Base-by-base conservation (phyloP, 2,888 invertebrate genomes). In the Acronicta psi region DNA sequence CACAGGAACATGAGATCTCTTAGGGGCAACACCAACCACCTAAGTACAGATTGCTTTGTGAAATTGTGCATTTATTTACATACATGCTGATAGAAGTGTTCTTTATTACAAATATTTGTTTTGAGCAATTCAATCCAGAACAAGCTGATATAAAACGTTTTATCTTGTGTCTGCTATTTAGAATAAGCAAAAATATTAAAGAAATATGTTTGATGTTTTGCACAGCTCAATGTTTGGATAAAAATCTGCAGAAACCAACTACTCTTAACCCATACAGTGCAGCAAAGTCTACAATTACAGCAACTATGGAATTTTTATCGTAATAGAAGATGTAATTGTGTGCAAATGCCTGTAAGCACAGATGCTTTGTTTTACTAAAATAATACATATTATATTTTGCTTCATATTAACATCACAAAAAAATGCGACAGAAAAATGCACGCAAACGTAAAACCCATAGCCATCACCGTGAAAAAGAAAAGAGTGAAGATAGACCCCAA, bases 381-480 rank as follows among this genome's bases (percentile, higher is more conserved):
- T 44, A 49, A 61, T 64, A 62, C 55, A 72, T 70, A 65, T 63
- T 56, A 59, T 62, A n/a, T n/a, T n/a, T 62, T 58, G 64, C 54
- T 74, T 52, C 55, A 66, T 55, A 59, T 67, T 81, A 68, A 73
- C 60, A 79, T 68, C 79, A 84, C 79, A 82, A 84, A 81, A 80
- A 68, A 66, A 77, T 73, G 69, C 76, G 69, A 80, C 70, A 76
- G 31, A 79, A 31, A 80, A 81, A 83, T 76, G 79, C 77, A 81
- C 73, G 79, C 84, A 88, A 89, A 87, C 73, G 84, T 84, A 84
- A 83, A 79, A 87, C 85, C 85, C 83, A 89, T 79, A 90, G 86
- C 91, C 92, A 85, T 84, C 90, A 92, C 93, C 92, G 82, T 77
- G 80, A 84, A 77, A 82, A 76, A 81, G 62, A 82, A 75, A 77